phyloP scores from a whole-genome alignment of 2,888 invertebrate genomes.

The Coremacera marginata region DNA sequence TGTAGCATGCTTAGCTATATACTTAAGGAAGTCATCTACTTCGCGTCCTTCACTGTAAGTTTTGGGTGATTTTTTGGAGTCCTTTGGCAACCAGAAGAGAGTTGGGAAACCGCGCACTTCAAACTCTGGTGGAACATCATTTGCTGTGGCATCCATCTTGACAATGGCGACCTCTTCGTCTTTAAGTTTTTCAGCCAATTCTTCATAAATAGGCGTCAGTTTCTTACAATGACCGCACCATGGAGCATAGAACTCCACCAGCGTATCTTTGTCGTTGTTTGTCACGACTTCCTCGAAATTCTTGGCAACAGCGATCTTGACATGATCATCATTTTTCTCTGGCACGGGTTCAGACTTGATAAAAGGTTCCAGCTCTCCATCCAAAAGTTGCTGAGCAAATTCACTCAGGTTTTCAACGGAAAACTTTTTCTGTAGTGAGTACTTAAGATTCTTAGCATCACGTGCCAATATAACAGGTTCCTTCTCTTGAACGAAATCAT shows the following conservation, averaged over 20 bases:
- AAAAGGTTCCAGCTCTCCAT: conserved; percentile 88
- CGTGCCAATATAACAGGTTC: conserved; percentile 91
- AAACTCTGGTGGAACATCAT: conserved; percentile 92
- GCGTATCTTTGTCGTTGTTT: conserved; percentile 90
- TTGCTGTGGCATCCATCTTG: conserved; percentile 98
- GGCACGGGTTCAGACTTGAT: conserved; percentile 96
- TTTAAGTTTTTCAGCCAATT: conserved; percentile 89
- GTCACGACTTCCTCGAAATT: conserved; percentile 96
- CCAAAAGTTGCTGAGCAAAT: conserved; percentile 87
- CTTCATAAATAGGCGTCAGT: conserved; percentile 92
- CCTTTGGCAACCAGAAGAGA: conserved; percentile 93
- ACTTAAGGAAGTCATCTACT: conserved; percentile 93
- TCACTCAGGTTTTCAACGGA: conserved; percentile 85
- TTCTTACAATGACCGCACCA: conserved; percentile 99
- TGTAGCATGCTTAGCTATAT: conserved; percentile 92
- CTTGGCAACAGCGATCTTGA: conserved; percentile 93
- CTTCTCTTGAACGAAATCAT: conserved; percentile 89
- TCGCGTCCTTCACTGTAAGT: conserved; percentile 95
- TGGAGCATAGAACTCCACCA: conserved; percentile 98
- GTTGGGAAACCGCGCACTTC: conserved; percentile 99
- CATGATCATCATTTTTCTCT: conserved; percentile 83
- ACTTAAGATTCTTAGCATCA: conserved; percentile 89
- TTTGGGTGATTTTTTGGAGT: conserved; percentile 80
- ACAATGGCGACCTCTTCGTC: conserved; percentile 91
- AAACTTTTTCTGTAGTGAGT: conserved; percentile 90